Base-by-base conservation (phyloP, 2,888 invertebrate genomes). In the Cosmorhoe ocellata region DNA sequence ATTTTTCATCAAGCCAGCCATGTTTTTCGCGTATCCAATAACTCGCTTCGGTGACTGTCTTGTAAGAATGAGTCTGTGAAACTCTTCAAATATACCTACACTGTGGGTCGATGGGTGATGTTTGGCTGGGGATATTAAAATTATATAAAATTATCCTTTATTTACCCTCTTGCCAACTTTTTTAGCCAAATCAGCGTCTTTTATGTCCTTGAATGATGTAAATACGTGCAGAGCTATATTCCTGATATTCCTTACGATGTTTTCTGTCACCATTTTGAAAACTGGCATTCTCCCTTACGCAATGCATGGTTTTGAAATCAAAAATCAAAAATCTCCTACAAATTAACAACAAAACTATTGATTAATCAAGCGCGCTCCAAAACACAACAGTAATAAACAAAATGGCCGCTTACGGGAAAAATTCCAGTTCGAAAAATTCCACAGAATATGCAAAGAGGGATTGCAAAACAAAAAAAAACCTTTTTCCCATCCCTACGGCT, bases 11-110 rank as follows among this genome's bases (percentile, higher is more conserved):
- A 58, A 38, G 51, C 40, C 26, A 52, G 58, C 59, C 64, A 49
- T 67, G 64, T 69, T 73, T 65, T 63, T 54, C 59, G 43, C 44
- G 46, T 62, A 71, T 69, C 65, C 67, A 73, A 77, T 77, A 75
- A 64, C 63, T 66, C 58, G 66, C 59, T 53, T 53, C 67, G 66
- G 63, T 62, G 66, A 56, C 40, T 62, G 66, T 56, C 40, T 59
- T 55, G 56, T 59, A 58, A 67, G 62, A 61, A 66, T 59, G 63
- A 65, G 64, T 62, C 61, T 64, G 64, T 61, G 52, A 61, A 63
- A 33, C 26, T 44, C 28, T 36, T 36, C 28, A 24, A 36, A 36
- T 44, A 44, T 44, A n/a, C n/a, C n/a, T n/a, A 36, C 11, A 34
- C 50, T 36, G 43, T 31, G 41, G 28, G 52, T 53, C 39, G 30